A percentile compares a stretch with the other conserved stretches of the same genome.
Conservation (phyloP, 2,888 invertebrate genomes). For the Furcula furcula region DNA sequence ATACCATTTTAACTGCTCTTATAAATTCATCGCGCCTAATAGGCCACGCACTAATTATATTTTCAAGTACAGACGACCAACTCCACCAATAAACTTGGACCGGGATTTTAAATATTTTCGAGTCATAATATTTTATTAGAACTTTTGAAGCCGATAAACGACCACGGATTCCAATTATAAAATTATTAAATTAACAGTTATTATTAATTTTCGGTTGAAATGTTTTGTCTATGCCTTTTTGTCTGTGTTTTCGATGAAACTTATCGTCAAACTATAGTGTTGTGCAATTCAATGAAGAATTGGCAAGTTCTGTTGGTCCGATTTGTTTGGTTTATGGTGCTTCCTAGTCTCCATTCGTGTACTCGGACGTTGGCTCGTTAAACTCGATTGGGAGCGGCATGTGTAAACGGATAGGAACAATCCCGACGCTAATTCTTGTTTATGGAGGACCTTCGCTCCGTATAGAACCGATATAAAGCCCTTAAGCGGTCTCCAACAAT, state of each 20-base stretch:
- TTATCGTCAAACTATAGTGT: constrained; percentile 24
- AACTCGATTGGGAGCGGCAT: constrained; percentile 67
- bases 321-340: constrained; percentile 61
- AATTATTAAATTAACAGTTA: constrained; percentile 35
- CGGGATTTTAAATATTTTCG: constrained; percentile 32
- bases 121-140: constrained; percentile 35
- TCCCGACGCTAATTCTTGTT: constrained; percentile 78
- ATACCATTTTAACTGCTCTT: too few relatives aligned
- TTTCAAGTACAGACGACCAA: constrained; percentile 40
- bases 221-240: constrained; percentile 2
- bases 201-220: constrained; percentile 19
- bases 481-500: constrained; percentile 62
- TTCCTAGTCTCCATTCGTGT: constrained; percentile 69
- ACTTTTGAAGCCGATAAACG: constrained; percentile 33
- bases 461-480: constrained; percentile 56
- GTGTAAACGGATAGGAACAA: constrained; percentile 75
- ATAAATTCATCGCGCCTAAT: constrained; percentile 21
- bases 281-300: constrained; percentile 47
- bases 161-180: constrained; percentile 32
- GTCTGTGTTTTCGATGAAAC: constrained; percentile 27
- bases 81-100: constrained; percentile 36
- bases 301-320: constrained; percentile 52
- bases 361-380: constrained; percentile 57
- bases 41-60: constrained; percentile 38
- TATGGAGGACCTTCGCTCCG: constrained; percentile 64